phyloP scores from a whole-genome alignment of 2,888 invertebrate species.

The Argynnis bischoffii region DNA sequence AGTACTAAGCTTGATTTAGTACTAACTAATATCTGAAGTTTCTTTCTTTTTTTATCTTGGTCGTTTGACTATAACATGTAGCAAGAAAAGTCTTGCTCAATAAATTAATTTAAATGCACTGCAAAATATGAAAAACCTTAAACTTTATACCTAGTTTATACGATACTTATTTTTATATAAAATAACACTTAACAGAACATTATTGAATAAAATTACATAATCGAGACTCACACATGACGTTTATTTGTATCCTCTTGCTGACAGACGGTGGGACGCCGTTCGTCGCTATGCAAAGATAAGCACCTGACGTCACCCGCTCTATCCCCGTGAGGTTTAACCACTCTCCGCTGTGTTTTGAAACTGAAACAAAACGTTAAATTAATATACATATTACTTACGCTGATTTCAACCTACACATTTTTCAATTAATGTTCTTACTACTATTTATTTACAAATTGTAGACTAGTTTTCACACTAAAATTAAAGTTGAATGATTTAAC shows the following conservation, averaged over 20 bases:
- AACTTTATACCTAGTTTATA: too few species aligned
- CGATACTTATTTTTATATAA: not conserved
- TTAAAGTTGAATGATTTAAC: too few species aligned
- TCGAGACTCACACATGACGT: constrained; percentile 83
- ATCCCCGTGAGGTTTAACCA: constrained; percentile 81
- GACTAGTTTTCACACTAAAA: too few species aligned
- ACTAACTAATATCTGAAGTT: too few species aligned
- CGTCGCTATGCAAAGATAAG: constrained; percentile 85
- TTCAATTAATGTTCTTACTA: too few species aligned
- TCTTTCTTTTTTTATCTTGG: too few species aligned
- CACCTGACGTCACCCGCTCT: constrained; percentile 84
- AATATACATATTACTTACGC: not conserved
- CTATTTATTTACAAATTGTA: not conserved
- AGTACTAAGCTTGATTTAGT: too few species aligned
- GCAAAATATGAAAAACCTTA: too few species aligned
- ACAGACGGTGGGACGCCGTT: constrained; percentile 83
- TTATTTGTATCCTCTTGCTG: constrained; percentile 73
- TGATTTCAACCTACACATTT: not conserved
- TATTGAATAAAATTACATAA: not conserved
- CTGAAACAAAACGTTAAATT: constrained; percentile 55
- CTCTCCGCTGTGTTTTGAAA: constrained; percentile 79
- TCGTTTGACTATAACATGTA: too few species aligned
- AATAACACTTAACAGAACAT: not conserved
- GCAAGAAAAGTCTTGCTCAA: too few species aligned
- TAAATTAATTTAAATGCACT: too few species aligned